Evolutionary conservation across 2,888 invertebrate genomes (phyloP).

Genomic region (Heliconius aoede): DNA sequence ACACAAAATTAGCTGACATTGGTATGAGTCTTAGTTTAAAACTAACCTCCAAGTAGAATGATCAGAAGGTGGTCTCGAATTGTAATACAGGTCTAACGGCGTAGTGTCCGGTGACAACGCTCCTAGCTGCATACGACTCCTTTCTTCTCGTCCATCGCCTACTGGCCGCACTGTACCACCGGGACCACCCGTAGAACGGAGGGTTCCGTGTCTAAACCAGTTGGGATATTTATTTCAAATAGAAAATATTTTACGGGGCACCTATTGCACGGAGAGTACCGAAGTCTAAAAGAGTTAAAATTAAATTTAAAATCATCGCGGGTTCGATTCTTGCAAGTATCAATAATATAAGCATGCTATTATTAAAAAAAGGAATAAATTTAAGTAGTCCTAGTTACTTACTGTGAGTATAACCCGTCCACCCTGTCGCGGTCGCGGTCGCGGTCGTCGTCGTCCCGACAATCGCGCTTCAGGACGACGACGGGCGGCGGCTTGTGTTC

Average conservation of each 20-base stretch:
- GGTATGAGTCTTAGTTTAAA: too few species aligned
- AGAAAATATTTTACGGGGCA: background rate
- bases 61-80: constrained; percentile 88
- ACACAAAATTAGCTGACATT: background rate
- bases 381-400: constrained; percentile 48
- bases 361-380: background rate
- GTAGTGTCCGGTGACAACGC: constrained; percentile 88
- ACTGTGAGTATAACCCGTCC: constrained; percentile 79
- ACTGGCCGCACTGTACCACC: constrained; percentile 85
- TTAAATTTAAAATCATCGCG: too few species aligned
- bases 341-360: background rate
- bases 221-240: background rate
- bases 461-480: constrained; percentile 94
- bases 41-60: constrained; percentile 82
- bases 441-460: constrained; percentile 91
- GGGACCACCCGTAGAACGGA: constrained; percentile 70
- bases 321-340: background rate
- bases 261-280: background rate
- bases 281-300: background rate
- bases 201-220: constrained; percentile 73
- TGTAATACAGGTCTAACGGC: constrained; percentile 90
- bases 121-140: constrained; percentile 89
- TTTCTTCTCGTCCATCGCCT: constrained; percentile 92
- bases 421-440: constrained; percentile 78
- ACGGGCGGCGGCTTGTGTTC: constrained; percentile 95